Evolutionary conservation across 2,797 vertebrate genomes (phyloP).

Genomic region (Stomatorhinus walkeri): DNA sequence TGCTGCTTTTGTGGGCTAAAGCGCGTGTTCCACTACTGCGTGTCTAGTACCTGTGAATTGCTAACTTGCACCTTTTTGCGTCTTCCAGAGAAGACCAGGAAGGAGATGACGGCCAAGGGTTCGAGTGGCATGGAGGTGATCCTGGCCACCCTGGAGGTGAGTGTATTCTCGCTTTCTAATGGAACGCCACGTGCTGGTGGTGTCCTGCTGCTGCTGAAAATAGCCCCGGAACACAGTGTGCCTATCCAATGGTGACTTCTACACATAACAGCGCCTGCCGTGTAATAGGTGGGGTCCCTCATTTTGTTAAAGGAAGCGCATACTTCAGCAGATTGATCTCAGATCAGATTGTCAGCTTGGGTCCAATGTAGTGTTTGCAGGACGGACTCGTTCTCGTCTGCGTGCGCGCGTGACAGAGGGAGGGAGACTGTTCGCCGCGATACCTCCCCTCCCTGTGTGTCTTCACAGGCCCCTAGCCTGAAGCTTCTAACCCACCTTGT

Average conservation of each 20-base stretch:
- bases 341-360: not conserved
- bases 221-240: not conserved
- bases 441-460: not conserved
- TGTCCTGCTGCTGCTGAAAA: not conserved
- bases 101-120: slow-evolving; percentile 90
- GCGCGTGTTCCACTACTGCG: not conserved
- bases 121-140: slow-evolving; percentile 89
- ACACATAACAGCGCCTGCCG: not conserved
- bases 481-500: not conserved
- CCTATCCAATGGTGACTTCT: not conserved
- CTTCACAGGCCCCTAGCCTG: not conserved
- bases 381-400: not conserved
- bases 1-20: not conserved
- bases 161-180: not conserved
- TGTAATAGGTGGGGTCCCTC: not conserved
- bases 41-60: slow-evolving; percentile 42
- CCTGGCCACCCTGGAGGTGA: slow-evolving; percentile 83
- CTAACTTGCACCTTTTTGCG: slow-evolving; percentile 18
- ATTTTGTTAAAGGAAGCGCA: not conserved
- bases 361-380: not conserved
- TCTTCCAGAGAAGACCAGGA: slow-evolving; percentile 86
- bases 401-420: not conserved
- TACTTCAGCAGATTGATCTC: not conserved
- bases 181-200: not conserved
- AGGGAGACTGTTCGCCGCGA: not conserved